phyloP scores from a whole-genome alignment of 2,888 invertebrate species.

The Bugulina stolonifera region DNA sequence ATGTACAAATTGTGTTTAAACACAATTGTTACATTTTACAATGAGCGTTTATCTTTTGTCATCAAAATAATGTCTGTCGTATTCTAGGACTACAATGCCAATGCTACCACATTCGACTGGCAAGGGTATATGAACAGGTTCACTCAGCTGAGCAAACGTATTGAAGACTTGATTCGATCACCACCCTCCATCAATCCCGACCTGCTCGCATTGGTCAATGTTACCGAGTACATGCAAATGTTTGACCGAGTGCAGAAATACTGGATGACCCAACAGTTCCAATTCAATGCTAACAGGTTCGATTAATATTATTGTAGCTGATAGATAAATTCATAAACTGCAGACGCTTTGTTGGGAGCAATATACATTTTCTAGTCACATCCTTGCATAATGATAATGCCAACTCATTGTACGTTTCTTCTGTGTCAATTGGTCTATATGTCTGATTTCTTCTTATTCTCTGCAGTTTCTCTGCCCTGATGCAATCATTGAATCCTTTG shows the following conservation, averaged over 20 bases:
- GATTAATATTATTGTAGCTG: no score
- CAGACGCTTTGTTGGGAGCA: no score
- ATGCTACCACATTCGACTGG: constrained; percentile 10
- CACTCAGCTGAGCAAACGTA: not conserved
- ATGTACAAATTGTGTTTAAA: no score
- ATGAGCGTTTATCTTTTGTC: no score
- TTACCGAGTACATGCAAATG: constrained; percentile 22
- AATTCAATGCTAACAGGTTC: constrained; percentile 2
- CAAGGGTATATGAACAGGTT: constrained; percentile 6
- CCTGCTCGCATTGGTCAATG: not conserved
- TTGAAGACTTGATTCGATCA: not conserved
- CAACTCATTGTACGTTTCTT: no score
- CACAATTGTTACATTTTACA: no score
- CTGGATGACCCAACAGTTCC: constrained; percentile 13
- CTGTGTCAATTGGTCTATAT: no score
- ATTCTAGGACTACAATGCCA: not conserved
- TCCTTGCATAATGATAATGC: no score
- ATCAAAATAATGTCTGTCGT: no score
- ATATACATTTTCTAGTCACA: no score
- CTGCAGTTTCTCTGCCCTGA: constrained; percentile 7
- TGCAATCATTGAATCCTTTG: not conserved
- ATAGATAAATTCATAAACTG: no score
- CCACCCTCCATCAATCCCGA: constrained; percentile 5
- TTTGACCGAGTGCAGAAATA: constrained; percentile 16
- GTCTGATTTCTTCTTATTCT: no score